These are phyloP conservation scores for Passer montanus DNA, from an alignment of 2,113 vertebrate species.

Conservation along the genomic window DNA sequence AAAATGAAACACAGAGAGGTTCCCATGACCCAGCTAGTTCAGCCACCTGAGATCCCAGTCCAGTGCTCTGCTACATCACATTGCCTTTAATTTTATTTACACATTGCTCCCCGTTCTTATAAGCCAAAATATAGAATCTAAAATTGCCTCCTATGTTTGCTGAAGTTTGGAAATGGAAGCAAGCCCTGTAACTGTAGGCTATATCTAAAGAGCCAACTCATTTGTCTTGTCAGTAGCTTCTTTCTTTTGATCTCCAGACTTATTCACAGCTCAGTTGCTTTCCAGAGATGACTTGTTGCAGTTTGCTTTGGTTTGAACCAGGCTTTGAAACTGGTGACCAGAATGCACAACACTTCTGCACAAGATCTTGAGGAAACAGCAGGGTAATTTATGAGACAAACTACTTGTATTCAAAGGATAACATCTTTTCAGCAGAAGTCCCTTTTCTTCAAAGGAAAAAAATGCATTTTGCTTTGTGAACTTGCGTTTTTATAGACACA, in stretches of 20 bases:
- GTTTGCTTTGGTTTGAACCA: slow-evolving; percentile 26
- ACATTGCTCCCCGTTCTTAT: background rate
- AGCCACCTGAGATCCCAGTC: background rate
- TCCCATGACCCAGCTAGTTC: background rate
- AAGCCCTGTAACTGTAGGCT: background rate
- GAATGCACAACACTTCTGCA: background rate
- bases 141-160: background rate
- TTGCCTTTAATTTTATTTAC: background rate
- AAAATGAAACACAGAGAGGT: background rate
- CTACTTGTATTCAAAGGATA: slow-evolving; percentile 14
- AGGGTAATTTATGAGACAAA: slow-evolving; percentile 17
- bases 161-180: background rate
- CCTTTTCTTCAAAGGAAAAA: slow-evolving; percentile 36
- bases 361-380: background rate
- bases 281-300: background rate
- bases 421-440: slow-evolving; percentile 3
- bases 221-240: slow-evolving; percentile 4
- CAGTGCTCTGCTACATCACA: background rate
- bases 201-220: background rate
- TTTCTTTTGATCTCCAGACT: slow-evolving; percentile 11
- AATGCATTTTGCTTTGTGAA: background rate
- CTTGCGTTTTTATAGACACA: background rate
- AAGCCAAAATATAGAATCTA: background rate
- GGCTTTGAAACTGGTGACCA: background rate
- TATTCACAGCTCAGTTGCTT: background rate